Evolutionary conservation across 1,140 invertebrate genomes (phyloP).

Genomic region (Conus ventricosus): DNA sequence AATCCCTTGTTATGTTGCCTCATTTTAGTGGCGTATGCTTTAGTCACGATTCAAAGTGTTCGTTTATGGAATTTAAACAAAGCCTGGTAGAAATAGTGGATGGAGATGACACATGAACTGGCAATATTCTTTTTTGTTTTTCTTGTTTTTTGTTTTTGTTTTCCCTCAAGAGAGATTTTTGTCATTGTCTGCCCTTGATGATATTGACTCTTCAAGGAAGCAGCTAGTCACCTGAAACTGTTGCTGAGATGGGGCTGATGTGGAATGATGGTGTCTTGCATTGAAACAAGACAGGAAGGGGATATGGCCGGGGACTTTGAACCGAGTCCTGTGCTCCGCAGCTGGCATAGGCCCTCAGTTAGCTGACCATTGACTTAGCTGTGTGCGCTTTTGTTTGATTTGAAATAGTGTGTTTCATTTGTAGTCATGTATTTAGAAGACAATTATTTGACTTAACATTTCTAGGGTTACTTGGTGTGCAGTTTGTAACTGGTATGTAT

Average conservation of each 20-base stretch:
- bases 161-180: not conserved
- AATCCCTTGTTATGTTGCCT: not conserved
- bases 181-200: not conserved
- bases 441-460: too few species aligned
- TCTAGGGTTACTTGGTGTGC: too few species aligned
- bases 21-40: not conserved
- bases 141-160: not conserved
- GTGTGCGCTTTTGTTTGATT: too few species aligned
- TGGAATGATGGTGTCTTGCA: too few species aligned
- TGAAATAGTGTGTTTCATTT: too few species aligned
- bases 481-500: too few species aligned
- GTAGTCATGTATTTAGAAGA: too few species aligned
- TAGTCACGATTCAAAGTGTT: not conserved
- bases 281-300: too few species aligned
- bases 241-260: not conserved
- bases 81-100: not conserved
- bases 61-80: not conserved
- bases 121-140: not conserved
- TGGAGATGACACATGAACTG: not conserved
- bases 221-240: not conserved
- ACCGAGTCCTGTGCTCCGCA: too few species aligned
- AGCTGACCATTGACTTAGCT: too few species aligned
- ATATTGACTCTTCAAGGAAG: not conserved
- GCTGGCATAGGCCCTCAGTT: too few species aligned
- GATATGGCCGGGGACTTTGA: too few species aligned